These are phyloP conservation scores for Poeciliopsis occidentalis DNA, from an alignment of 2,113 vertebrate species.

Conservation along the genomic window DNA sequence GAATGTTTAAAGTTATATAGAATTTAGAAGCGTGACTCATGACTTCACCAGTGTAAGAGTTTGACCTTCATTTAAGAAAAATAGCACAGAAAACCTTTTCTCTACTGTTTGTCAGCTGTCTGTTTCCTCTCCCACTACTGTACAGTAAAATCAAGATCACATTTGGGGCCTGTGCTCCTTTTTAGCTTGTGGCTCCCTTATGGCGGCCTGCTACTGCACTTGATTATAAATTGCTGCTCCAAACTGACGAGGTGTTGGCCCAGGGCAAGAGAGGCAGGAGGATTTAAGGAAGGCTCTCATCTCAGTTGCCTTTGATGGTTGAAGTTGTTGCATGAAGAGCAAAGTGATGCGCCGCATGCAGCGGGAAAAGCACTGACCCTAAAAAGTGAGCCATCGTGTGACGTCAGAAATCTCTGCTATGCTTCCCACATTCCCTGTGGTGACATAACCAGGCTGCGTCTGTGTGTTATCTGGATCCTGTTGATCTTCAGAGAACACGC, in stretches of 20 bases:
- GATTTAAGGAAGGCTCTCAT: conserved; percentile 24
- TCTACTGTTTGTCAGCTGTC: neutral
- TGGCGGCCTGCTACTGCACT: conserved; percentile 24
- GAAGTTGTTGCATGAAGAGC: conserved; percentile 29
- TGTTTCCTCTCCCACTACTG: neutral
- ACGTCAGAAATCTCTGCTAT: neutral
- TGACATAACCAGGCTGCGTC: conserved; percentile 22
- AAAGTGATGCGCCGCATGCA: conserved; percentile 19
- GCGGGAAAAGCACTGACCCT: conserved; percentile 25
- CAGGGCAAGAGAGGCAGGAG: conserved; percentile 1
- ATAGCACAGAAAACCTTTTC: neutral
- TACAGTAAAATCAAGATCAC: neutral
- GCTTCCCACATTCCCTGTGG: conserved; percentile 19
- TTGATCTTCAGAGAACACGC: conserved; percentile 43
- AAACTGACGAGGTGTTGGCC: conserved; percentile 24
- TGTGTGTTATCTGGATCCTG: conserved; percentile 20
- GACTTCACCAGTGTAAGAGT: too few species aligned
- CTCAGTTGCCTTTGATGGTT: conserved; percentile 21
- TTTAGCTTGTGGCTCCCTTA: conserved; percentile 18
- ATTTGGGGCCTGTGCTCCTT: neutral
- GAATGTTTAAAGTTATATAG: too few species aligned
- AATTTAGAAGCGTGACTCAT: too few species aligned
- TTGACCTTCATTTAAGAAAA: neutral
- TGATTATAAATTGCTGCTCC: conserved; percentile 23
- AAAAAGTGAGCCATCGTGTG: conserved; percentile 1